Evolutionary conservation across 2,113 vertebrate species (phyloP), one percentile per base, ranked within the genome.

Genomic region (Amblyornis subalaris): DNA sequence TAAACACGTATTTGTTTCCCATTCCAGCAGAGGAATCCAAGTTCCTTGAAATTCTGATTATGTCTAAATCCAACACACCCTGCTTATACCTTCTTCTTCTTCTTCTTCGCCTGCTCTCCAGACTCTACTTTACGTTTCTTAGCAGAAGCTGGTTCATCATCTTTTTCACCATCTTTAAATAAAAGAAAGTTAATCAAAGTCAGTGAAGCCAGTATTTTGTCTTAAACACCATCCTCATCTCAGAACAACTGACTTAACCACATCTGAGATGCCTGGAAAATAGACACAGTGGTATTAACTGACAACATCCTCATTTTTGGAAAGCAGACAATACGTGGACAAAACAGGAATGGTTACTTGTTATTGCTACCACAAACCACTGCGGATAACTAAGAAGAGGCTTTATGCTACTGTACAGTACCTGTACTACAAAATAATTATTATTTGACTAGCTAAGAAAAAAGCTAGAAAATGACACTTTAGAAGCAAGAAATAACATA

Each of bases 81-180:
- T 53, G 48, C 57, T 96, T 93, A 96, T 69, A 94, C 83, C 61
- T 98, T 98, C 95, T 99, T 99, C 94, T 98, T 98, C 97, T 70
- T 91, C 69, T 91, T 91, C 89, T 99, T 99, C 57, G 98, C 98
- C 96, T 98, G 98, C 82, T 99, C 98, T 96, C 98, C 98, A 53
- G 97, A 98, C 91, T 99, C 98, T 73, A 98, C 96, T 84, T 98
- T 98, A 13, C 98, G 98, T 89, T 98, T 99, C 97, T 99, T 99
- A 42, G 95, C 67, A 3, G 99, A 98, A 78, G 94, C 54, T 33
- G 96, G 86, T 24, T 96, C 84, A 35, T 96, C 83, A 14, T 98
- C 98, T 38, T 97, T 96, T 36, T 99, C 99, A 44, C 98, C 99
- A 95, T 99, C 99, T 99, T 98, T 66, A 96, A 97, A 95, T 29